These are phyloP conservation scores for Meloidogyne floridensis DNA, from an alignment of 1,140 invertebrate genomes.

Conservation along the genomic window DNA sequence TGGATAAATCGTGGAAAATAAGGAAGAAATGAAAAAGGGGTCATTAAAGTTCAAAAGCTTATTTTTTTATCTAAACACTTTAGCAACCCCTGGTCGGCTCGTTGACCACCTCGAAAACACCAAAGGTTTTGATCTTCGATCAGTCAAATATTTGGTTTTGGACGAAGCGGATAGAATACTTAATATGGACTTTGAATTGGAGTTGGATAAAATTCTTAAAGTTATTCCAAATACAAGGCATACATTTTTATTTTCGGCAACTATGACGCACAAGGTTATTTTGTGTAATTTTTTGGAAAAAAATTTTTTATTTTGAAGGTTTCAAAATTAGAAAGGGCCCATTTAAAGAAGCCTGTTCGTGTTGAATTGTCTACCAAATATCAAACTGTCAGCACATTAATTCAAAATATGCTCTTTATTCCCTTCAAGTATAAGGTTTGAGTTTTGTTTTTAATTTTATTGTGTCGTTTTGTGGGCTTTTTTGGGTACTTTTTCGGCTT, in stretches of 20 bases:
- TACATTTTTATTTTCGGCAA: constrained; percentile 94
- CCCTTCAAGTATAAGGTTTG: constrained; percentile 92
- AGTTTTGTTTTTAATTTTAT: constrained; percentile 24
- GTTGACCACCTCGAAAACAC: constrained; percentile 57
- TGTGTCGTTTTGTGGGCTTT: constrained; percentile 46
- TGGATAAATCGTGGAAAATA: constrained; percentile 71
- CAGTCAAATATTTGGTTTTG: constrained; percentile 57
- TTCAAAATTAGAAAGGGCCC: constrained; percentile 89
- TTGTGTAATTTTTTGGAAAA: not conserved
- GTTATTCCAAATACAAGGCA: constrained; percentile 83
- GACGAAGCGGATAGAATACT: constrained; percentile 63
- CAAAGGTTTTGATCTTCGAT: constrained; percentile 47
- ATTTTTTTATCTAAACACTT: constrained; percentile 87
- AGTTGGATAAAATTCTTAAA: constrained; percentile 85
- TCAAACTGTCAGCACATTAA: constrained; percentile 92
- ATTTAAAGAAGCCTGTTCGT: constrained; percentile 83
- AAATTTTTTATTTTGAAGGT: constrained; percentile 78
- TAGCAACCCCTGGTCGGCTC: constrained; percentile 91
- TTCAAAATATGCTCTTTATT: constrained; percentile 93
- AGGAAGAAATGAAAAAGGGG: too few relatives aligned
- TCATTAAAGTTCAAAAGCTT: constrained; percentile 62
- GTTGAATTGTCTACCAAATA: constrained; percentile 84
- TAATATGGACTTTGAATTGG: constrained; percentile 67
- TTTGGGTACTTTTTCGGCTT: constrained; percentile 30
- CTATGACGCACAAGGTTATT: constrained; percentile 67